phyloP scores from a whole-genome alignment of 1,140 invertebrate species.

The Trialeurodes vaporariorum region DNA sequence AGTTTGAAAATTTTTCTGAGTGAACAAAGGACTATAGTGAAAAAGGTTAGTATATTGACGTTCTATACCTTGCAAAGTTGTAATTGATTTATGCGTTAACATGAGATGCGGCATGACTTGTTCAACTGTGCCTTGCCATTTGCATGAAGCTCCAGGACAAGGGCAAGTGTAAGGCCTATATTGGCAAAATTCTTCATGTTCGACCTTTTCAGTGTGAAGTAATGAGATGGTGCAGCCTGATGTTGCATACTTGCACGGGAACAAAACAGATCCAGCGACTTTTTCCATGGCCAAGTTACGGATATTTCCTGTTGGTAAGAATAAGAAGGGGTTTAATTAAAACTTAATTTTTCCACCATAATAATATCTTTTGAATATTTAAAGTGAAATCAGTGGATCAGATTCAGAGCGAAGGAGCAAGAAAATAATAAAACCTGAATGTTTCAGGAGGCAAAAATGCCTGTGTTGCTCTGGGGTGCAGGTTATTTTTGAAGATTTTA shows the following conservation, averaged over 20 bases:
- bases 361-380: no score
- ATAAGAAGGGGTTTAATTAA: no score
- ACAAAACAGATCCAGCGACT: slow-evolving; percentile 94
- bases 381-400: no score
- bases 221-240: slow-evolving; percentile 89
- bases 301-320: slow-evolving; percentile 64
- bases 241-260: slow-evolving; percentile 97
- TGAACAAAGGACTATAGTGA: no score
- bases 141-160: slow-evolving; percentile 96
- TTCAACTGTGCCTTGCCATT: slow-evolving; percentile 93
- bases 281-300: slow-evolving; percentile 98
- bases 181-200: slow-evolving; percentile 97
- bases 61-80: slow-evolving; percentile 68
- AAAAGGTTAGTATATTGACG: no score
- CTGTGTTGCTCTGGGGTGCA: no score
- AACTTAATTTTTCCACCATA: no score
- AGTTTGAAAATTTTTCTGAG: no score
- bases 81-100: slow-evolving; percentile 97
- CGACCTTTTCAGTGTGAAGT: slow-evolving; percentile 90
- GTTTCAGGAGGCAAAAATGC: no score
- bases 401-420: no score
- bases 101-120: slow-evolving; percentile 97
- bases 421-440: no score
- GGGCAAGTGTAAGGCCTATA: slow-evolving; percentile 95
- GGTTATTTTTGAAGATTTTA: no score